Evolutionary conservation across 2,888 invertebrate genomes (phyloP), one percentile per base, ranked within the genome.

Genomic region (Osedax fenrisi): DNA sequence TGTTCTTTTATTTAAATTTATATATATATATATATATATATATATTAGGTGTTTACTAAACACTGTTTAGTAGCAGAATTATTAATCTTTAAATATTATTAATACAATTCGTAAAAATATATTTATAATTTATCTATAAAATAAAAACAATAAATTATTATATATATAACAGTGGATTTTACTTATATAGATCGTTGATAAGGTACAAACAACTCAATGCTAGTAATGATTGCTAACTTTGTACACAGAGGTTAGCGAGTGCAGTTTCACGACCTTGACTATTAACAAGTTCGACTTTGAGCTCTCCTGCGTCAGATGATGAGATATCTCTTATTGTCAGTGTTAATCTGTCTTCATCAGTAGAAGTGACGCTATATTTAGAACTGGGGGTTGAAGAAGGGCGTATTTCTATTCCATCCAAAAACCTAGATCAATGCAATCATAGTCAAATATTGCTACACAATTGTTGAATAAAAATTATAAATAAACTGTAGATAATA

Each of bases 201-300:
- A n/a, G n/a, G n/a, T n/a, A n/a, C n/a, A n/a, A n/a, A n/a, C n/a
- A n/a, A n/a, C n/a, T n/a, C n/a, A n/a, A n/a, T n/a, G n/a, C n/a
- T n/a, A 17, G 17, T 21, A 64, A 25, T 79, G 22, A 24, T 22
- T n/a, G 73, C 78, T 69, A 27, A 78, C 79, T 76, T 67, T 79
- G 78, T n/a, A 79, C 78, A 22, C 70, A 64, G 17, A 79, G 77
- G 27, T 75, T 89, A 72, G 91, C 90, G 21, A 91, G 90, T 75
- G 94, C 94, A 77, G 91, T 90, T 2, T 93, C 92, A 79, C 90
- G 90, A 61, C 98, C 98, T 62, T 95, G 89, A 13, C 91, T 89
- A 85, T 98, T 99, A 82, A 90, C 89, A 0, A 97, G 91, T 82
- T 97, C 95, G 83, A 97, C 97, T 0, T 92, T 93, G 86, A 94